Evolutionary conservation across 2,888 invertebrate genomes (phyloP), one percentile per base, ranked within the genome.

Genomic region (Incurvaria masculella): DNA sequence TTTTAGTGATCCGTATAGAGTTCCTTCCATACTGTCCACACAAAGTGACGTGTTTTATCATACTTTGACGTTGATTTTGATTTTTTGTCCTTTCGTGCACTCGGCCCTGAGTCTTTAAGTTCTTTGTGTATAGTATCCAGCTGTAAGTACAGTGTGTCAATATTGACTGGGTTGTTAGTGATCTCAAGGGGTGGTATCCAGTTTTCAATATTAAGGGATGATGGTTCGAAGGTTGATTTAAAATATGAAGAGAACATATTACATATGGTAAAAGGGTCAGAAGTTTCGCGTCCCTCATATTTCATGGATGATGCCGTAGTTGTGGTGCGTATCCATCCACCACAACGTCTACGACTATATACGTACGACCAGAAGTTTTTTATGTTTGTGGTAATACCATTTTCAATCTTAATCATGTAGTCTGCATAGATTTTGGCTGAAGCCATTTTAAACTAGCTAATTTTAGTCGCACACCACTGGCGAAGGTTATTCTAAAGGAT

Each of bases 341-440:
- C 33, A 8, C 33, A 4, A 14, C 33, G 42, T n/a, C 18, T 42
- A 42, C 40, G 16, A 42, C 27, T 17, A 23, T 21, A 44, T 14
- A 51, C 45, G 19, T 44, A 51, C 18, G 20, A 44, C 51, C 49
- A 51, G 19, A 54, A 54, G 17, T 45, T 42, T 47, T 53, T 54
- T 2, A 53, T 42, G 42, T 54, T 50, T 21, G 39, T 48, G 2
- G 39, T 19, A 14, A 53, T 47, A 40, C 40, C 48, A 33, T 48
- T 20, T 42, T 55, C 52, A 10, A 53, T 45, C 11, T 21, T 33
- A 14, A 16, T 38, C 2, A 51, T 46, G 18, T 55, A 55, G 3
- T 18, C 44, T 8, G 20, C 17, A 47, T 46, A 53, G 42, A 50
- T 50, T 10, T 21, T 44, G 1, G 44, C 17, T 38, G 44, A 51